Conservation (phyloP, 2,797 vertebrate genomes). For the Selene dorsalis region DNA sequence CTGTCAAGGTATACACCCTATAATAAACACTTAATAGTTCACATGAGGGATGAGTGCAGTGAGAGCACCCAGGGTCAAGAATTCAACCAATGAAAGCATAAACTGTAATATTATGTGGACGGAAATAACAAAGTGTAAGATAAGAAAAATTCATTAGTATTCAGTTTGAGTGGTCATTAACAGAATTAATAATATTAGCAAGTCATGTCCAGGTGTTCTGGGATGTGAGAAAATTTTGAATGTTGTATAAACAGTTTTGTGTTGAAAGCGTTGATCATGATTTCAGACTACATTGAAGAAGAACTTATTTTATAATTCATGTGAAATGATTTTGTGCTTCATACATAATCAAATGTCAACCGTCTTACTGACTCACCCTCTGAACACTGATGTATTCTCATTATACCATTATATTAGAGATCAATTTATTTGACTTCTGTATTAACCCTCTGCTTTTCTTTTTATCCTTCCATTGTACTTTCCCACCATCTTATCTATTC, state of each 20-base stretch:
- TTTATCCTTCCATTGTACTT: conserved; percentile 40
- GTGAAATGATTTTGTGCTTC: conserved; percentile 5
- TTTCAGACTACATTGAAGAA: neutral
- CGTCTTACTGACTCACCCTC: conserved; percentile 2
- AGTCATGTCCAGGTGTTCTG: neutral
- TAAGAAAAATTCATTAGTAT: neutral
- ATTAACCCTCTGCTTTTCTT: conserved; percentile 27
- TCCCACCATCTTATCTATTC: conserved; percentile 48
- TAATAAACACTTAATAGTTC: conserved; percentile 39
- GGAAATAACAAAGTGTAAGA: conserved; percentile 1
- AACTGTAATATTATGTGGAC: neutral
- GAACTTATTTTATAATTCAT: conserved; percentile 1
- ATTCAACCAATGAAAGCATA: conserved; percentile 5
- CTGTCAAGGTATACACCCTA: conserved; percentile 22
- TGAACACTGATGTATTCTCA: conserved; percentile 31
- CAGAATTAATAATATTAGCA: neutral
- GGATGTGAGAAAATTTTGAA: neutral
- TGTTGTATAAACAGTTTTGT: neutral
- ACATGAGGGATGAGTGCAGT: conserved; percentile 15
- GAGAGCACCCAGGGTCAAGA: conserved; percentile 11
- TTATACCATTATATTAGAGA: conserved; percentile 48
- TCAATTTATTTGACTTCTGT: conserved; percentile 42
- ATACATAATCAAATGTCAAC: conserved; percentile 8
- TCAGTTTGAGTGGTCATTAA: neutral
- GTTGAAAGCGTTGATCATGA: neutral